Base-by-base conservation (phyloP, 2,888 invertebrate genomes). In the Erynnis tages region DNA sequence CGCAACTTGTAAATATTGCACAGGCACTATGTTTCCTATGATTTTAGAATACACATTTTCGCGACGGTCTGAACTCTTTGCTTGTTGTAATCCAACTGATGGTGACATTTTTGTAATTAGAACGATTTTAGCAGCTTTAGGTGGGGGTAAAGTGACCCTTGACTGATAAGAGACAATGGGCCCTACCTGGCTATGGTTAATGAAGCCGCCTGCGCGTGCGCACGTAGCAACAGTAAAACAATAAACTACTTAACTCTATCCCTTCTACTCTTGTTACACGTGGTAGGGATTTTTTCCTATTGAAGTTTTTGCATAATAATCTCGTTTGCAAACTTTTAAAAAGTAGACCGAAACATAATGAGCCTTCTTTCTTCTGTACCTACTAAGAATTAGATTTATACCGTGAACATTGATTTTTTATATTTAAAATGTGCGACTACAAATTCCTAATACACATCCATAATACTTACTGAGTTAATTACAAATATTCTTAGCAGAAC, bases 121-220 rank as follows among this genome's bases (percentile, higher is more conserved):
- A 35, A 14, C 19, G 27, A 10, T 35, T 32, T 35, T 32, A 30
- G 29, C 37, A n/a, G 30, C 13, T 1, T 13, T 7, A 34, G 29
- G 50, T 52, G 44, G 50, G 50, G 50, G 30, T 43, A 32, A 2
- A 23, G 17, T 44, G 37, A 52, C 43, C 50, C 50, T 52, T 52
- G 44, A 52, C 50, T 52, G 44, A 52, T 52, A 44, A 52, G 25
- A 8, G 7, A 50, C 43, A 50, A 50, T 37, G n/a, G 50, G 11
- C 10, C 14, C 29, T 44, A 50, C 35, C 35, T 44, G 43, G 4
- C 7, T 37, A 37, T 44, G 43, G 4, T 4, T 37, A 37, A 14
- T 4, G 27, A 49, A 5, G 11, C 16, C 17, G 35, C 43, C 27
- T 48, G 48, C 48, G 27, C 48, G 48, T 40, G 48, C 48, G 40